Evolutionary conservation across 2,113 vertebrate species (phyloP).

Genomic region (Menidia beryllina): DNA sequence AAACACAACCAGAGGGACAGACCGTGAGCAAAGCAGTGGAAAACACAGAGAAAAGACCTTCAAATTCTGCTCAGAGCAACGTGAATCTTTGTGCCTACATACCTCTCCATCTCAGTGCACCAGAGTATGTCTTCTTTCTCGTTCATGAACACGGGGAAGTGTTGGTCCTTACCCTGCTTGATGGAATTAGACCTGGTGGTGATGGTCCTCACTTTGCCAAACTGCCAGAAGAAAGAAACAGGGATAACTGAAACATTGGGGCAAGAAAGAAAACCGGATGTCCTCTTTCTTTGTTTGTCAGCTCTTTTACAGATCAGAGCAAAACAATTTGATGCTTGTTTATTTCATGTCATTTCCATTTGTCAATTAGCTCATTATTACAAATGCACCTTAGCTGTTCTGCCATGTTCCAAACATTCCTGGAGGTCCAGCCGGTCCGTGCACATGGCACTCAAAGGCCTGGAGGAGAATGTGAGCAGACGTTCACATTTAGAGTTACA

Average conservation of each 20-base stretch:
- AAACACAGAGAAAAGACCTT: slow-evolving; percentile 11
- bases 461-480: slow-evolving; percentile 59
- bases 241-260: neutral
- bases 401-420: slow-evolving; percentile 96
- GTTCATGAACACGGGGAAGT: slow-evolving; percentile 98
- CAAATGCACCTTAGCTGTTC: slow-evolving; percentile 93
- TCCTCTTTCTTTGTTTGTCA: neutral
- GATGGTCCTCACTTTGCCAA: slow-evolving; percentile 97
- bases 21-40: slow-evolving; percentile 5
- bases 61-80: slow-evolving; percentile 5
- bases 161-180: slow-evolving; percentile 99
- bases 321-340: too few relatives aligned
- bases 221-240: slow-evolving; percentile 77
- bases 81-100: slow-evolving; percentile 4
- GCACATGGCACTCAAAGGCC: slow-evolving; percentile 90
- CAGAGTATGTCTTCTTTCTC: slow-evolving; percentile 98
- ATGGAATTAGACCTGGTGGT: slow-evolving; percentile 98
- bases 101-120: slow-evolving; percentile 99
- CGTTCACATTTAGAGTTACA: neutral
- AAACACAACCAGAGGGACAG: slow-evolving; percentile 1
- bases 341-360: too few relatives aligned
- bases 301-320: neutral
- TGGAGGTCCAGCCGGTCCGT: slow-evolving; percentile 94
- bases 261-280: neutral
- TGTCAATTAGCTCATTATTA: neutral